Percentiles rank a stretch among this genome's conserved stretches.
Evolutionary conservation across 2,797 vertebrate species (phyloP).

Genomic region (Pangasius macronema): DNA sequence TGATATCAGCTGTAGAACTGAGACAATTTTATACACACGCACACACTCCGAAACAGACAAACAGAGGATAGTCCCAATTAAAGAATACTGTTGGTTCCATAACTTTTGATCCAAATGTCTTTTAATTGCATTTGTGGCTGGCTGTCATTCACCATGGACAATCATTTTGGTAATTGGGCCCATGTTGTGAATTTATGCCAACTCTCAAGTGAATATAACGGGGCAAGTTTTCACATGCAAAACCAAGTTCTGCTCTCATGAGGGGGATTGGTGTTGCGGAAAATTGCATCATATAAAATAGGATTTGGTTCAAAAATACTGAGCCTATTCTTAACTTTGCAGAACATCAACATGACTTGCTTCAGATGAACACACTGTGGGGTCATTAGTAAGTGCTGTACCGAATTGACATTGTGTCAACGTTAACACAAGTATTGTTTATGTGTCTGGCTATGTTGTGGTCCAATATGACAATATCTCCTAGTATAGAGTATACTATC

Average conservation of each 20-base stretch:
- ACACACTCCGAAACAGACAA: slow-evolving; percentile 1
- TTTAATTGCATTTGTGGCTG: slow-evolving; percentile 8
- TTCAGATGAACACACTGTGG: slow-evolving; percentile 27
- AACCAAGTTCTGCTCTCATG: slow-evolving; percentile 42
- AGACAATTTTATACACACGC: slow-evolving; percentile 22
- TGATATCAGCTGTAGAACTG: slow-evolving; percentile 4
- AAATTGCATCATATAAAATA: slow-evolving; percentile 50
- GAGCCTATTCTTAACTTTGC: slow-evolving; percentile 48
- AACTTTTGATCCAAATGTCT: slow-evolving; percentile 16
- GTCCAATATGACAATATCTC: background rate
- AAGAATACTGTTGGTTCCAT: background rate
- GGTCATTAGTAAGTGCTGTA: slow-evolving; percentile 22
- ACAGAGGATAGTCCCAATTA: background rate
- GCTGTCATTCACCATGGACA: slow-evolving; percentile 17
- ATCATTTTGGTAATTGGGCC: slow-evolving; percentile 34
- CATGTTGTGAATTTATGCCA: slow-evolving; percentile 20
- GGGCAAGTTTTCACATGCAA: slow-evolving; percentile 32
- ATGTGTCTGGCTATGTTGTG: background rate
- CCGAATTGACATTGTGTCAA: background rate
- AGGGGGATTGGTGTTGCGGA: slow-evolving; percentile 35
- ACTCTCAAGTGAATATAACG: slow-evolving; percentile 19
- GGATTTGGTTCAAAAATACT: slow-evolving; percentile 42
- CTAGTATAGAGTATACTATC: background rate
- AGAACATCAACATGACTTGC: slow-evolving; percentile 35
- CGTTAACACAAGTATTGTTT: slow-evolving; percentile 2